A percentile compares a stretch with the other conserved stretches of the same genome.
Evolutionary conservation across 2,797 vertebrate species (phyloP).

Genomic region (Falco berigora): DNA sequence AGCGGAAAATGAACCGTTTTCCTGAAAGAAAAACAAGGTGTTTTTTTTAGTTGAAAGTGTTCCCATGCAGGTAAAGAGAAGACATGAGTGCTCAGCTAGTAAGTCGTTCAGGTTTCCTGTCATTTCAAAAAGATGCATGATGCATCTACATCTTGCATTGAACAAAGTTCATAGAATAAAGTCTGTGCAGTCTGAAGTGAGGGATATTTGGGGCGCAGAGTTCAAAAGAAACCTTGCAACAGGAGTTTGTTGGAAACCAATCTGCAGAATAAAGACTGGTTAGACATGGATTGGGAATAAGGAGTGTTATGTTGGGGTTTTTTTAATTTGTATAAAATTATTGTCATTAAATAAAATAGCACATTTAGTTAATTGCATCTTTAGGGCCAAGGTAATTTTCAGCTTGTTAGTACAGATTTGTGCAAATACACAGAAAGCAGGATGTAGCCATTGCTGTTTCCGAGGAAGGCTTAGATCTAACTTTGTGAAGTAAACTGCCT

Average conservation of each 20-base stretch:
- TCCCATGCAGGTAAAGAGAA: not conserved
- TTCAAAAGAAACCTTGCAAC: not conserved
- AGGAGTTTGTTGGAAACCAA: not conserved
- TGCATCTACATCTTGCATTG: not conserved
- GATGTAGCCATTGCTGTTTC: not conserved
- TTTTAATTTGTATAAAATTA: not conserved
- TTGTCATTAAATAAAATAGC: not conserved
- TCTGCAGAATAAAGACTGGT: not conserved
- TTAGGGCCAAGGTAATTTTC: not conserved
- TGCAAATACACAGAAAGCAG: not conserved
- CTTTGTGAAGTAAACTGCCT: not conserved
- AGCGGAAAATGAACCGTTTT: slow-evolving; percentile 10
- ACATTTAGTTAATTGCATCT: not conserved
- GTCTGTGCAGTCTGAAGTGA: not conserved
- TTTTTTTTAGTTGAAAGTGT: not conserved
- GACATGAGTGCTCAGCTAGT: not conserved
- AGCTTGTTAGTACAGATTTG: not conserved
- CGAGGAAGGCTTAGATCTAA: not conserved
- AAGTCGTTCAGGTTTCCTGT: not conserved
- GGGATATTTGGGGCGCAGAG: not conserved
- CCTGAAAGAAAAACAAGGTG: slow-evolving; percentile 3
- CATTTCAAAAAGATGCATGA: not conserved
- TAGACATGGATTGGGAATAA: not conserved
- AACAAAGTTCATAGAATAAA: not conserved
- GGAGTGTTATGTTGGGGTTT: not conserved